Evolutionary conservation across 2,888 invertebrate genomes (phyloP).

Genomic region (Netelia inedita): DNA sequence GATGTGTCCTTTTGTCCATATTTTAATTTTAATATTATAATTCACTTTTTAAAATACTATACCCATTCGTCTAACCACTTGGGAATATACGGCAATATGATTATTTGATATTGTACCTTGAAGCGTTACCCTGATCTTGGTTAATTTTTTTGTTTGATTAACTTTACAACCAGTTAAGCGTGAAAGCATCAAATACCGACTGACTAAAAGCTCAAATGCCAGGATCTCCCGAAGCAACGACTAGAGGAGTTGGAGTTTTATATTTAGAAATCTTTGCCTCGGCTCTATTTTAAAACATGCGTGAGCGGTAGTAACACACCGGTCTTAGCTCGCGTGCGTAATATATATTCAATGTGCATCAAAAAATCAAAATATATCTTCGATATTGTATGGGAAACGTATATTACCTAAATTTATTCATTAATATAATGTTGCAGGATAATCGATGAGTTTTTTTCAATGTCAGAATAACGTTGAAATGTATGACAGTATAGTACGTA

Average conservation of each 20-base stretch:
- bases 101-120: constrained; percentile 12
- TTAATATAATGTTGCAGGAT: constrained; percentile 1
- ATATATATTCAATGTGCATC: constrained; percentile 15
- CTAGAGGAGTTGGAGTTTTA: constrained; percentile 73
- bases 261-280: constrained; percentile 79
- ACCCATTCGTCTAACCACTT: neutral
- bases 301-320: constrained; percentile 42
- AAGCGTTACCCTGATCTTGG: neutral
- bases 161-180: constrained; percentile 1
- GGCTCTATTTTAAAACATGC: constrained; percentile 80
- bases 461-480: neutral
- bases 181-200: constrained; percentile 33
- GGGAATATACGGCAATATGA: neutral
- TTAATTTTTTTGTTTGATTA: constrained; percentile 16
- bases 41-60: no score
- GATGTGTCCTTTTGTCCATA: no score
- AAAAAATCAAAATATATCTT: constrained; percentile 11
- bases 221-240: constrained; percentile 58
- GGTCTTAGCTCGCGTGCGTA: constrained; percentile 17
- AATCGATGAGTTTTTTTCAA: constrained; percentile 15
- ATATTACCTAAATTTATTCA: constrained; percentile 34
- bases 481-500: constrained; percentile 24
- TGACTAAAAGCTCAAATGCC: constrained; percentile 55
- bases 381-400: neutral
- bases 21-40: no score